Conservation (phyloP, 2,797 vertebrate species). For the Epinephelus awoara region DNA sequence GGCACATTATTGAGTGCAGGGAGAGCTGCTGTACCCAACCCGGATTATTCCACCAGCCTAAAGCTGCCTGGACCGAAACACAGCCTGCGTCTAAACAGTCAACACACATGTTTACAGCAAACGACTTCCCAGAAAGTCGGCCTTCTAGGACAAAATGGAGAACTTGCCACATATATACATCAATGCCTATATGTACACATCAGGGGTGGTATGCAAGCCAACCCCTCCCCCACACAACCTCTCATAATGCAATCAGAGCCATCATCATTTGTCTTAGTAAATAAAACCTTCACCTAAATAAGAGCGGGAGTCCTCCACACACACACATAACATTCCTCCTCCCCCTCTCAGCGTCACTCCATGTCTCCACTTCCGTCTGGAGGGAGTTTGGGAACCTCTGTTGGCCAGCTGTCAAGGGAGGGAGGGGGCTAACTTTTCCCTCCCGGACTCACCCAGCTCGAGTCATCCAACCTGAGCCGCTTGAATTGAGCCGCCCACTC, state of each 20-base stretch:
- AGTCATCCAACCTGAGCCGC: constrained; percentile 19
- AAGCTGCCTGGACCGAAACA: constrained; percentile 53
- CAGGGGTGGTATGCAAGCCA: background rate
- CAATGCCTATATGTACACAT: background rate
- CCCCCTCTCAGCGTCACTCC: constrained; percentile 20
- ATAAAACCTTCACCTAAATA: constrained; percentile 7
- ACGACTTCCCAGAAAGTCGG: constrained; percentile 57
- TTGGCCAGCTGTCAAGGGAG: constrained; percentile 73
- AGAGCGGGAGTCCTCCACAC: constrained; percentile 6
- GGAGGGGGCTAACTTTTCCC: constrained; percentile 37
- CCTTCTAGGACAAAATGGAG: constrained; percentile 58
- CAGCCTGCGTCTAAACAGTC: constrained; percentile 60
- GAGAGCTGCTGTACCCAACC: constrained; percentile 40
- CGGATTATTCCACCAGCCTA: constrained; percentile 65
- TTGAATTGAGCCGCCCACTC: constrained; percentile 44
- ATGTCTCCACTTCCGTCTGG: constrained; percentile 59
- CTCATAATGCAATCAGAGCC: constrained; percentile 6
- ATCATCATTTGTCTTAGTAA: constrained; percentile 11
- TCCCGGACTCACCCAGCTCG: constrained; percentile 8
- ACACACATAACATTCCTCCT: constrained; percentile 29
- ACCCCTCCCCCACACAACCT: background rate
- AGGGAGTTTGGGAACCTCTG: constrained; percentile 76
- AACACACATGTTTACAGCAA: constrained; percentile 76
- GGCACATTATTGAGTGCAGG: constrained; percentile 17
- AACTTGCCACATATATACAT: constrained; percentile 9